Evolutionary conservation across 2,888 invertebrate genomes (phyloP), one percentile per base, ranked within the genome.

Genomic region (Harpalus rufipes): DNA sequence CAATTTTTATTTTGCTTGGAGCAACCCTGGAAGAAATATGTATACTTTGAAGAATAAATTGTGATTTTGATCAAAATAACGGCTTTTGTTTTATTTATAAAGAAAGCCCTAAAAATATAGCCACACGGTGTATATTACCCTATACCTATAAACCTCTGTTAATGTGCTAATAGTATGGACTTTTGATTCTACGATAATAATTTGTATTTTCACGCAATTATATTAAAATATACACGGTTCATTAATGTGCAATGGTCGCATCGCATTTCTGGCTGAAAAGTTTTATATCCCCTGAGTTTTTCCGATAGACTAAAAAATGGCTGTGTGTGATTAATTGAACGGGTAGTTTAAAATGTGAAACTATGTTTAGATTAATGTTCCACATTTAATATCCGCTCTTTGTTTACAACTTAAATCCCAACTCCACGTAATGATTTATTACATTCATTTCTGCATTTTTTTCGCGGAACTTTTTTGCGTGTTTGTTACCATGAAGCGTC

Each of bases 291-390:
- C 44, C 44, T 10, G 44, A 51, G 44, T 63, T 63, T 61, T 63
- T 63, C 21, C 63, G 63, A 25, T 63, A 63, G 8, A 8, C 25
- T 63, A 63, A 63, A 63, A 63, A 63, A 63, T 63, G 63, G 21
- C 12, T 10, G 63, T 5, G 7, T 5, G 63, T 63, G 63, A 63
- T 63, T 63, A 63, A 63, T 63, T 63, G 63, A 63, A 63, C 21
- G 21, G 25, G 10, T 63, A 63, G 25, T 63, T 63, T 63, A 63
- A 63, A 63, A 63, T 25, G 21, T 63, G 63, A 63, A 63, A 63
- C 63, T 63, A 63, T 63, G 63, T 63, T 63, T 63, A 63, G 63
- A 63, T 63, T 63, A 63, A 63, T 63, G 63, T 25, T 63, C 21
- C 63, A 8, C 63, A 63, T 63, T 63, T 63, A 63, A 63, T 63